These are phyloP conservation scores for Orthosia incerta DNA, from an alignment of 2,888 invertebrate species.

Conservation along the genomic window DNA sequence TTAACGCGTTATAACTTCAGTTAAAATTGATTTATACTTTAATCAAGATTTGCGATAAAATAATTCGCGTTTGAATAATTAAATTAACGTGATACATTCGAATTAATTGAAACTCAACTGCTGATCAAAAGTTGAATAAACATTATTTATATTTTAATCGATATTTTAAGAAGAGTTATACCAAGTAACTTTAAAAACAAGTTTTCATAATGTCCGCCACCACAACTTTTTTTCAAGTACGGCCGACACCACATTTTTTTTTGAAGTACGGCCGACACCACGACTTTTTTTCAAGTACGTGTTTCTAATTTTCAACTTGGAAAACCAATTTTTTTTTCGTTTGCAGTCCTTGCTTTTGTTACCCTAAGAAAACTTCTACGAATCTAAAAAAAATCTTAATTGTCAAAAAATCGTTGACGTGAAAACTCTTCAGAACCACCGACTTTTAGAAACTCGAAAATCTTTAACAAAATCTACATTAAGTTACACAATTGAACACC, in stretches of 20 bases:
- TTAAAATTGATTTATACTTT: neutral
- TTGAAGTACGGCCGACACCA: neutral
- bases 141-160: neutral
- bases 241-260: neutral
- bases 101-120: neutral
- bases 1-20: conserved; percentile 24
- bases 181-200: neutral
- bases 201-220: neutral
- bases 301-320: conserved; percentile 15
- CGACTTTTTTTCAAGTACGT: neutral
- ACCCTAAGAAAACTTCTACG: conserved; percentile 25
- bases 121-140: neutral
- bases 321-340: conserved; percentile 14
- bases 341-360: conserved; percentile 8
- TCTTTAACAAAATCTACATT: conserved; percentile 67
- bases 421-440: conserved; percentile 78
- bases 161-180: neutral
- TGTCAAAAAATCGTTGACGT: conserved; percentile 79
- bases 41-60: neutral
- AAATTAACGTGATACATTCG: neutral
- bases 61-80: neutral
- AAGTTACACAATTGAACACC: conserved; percentile 88
- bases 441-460: conserved; percentile 67
- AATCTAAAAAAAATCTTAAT: conserved; percentile 47
- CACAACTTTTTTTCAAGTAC: neutral